Evolutionary conservation across 2,888 invertebrate species (phyloP), one percentile per base, ranked within the genome.

Genomic region (Spatulosminthurus flaviceps): DNA sequence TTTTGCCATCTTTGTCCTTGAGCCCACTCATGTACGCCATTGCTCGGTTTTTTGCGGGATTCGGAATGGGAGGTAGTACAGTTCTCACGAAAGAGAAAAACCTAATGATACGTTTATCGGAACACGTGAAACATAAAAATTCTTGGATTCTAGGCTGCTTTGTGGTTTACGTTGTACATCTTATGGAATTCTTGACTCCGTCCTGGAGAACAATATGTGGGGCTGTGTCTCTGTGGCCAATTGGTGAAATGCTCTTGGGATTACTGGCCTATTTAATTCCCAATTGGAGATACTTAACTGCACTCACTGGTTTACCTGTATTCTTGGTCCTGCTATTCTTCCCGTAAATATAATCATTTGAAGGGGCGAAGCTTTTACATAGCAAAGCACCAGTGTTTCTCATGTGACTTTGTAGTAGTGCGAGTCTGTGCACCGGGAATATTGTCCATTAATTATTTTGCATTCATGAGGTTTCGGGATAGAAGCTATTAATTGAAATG

Each of bases 101-200:
- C 5, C 9, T 34, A 34, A 34, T 34, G 34, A 7, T 34, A 34
- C 34, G 34, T 34, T 34, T 34, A 4, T 7, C 9, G 4, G 34
- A 34, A 34, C 9, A 34, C 9, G 9, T 34, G 34, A 34, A 34
- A 34, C 34, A 34, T 34, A 7, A 34, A 60, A 21, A 21, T 21
- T 60, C 2, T 21, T 60, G 60, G 16, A 4, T 4, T 60, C 5
- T 21, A 60, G 60, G 60, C 2, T 19, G 19, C 5, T 60, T 83
- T 22, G 83, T 84, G 0, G 83, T 81, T 16, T 82, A 82, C 66
- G 72, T 84, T 76, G 83, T 82, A 41, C 84, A 84, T 34, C 76
- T 84, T 0, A 84, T 84, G 84, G 84, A 84, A 72, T 84, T 80
- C 75, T 78, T 84, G 22, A 84, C 83, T 0, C 84, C 84, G 11